A percentile compares a stretch with the other conserved stretches of the same genome.
These are phyloP conservation scores for Vimba vimba DNA, from an alignment of 2,113 vertebrate genomes.

Conservation along the genomic window DNA sequence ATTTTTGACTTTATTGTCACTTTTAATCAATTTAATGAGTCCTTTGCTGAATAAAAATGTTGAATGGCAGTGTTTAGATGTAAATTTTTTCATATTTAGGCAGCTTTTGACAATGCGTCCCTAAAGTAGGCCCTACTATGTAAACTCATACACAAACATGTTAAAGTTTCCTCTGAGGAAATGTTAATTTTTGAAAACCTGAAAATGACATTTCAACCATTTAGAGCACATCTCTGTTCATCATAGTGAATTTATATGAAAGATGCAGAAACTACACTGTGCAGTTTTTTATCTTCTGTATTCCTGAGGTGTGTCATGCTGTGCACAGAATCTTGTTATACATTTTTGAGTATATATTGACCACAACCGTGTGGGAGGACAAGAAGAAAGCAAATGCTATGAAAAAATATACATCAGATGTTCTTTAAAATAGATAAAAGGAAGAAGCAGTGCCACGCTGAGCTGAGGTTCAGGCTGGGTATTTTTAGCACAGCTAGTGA, in stretches of 20 bases:
- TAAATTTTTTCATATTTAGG: no score
- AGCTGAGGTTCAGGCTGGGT: slow-evolving; percentile 58
- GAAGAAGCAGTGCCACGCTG: slow-evolving; percentile 57
- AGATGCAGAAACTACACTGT: neutral
- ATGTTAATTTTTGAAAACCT: no score
- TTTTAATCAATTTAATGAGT: no score
- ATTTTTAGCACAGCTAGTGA: slow-evolving; percentile 73
- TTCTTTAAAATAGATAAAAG: slow-evolving; percentile 71
- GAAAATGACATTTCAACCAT: neutral
- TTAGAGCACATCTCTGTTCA: neutral
- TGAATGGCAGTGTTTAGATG: no score
- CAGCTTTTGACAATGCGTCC: no score
- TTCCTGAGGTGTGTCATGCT: neutral
- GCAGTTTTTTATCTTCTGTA: neutral
- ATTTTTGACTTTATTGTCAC: no score
- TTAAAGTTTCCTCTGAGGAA: no score
- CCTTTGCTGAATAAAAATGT: no score
- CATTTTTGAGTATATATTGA: neutral
- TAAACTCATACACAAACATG: no score
- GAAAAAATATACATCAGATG: slow-evolving; percentile 68
- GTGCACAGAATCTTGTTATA: neutral
- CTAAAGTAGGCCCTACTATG: no score
- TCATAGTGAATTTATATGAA: neutral
- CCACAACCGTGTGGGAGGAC: slow-evolving; percentile 35
- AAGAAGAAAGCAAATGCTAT: slow-evolving; percentile 38